Evolutionary conservation across 2,888 invertebrate species (phyloP), one percentile per base, ranked within the genome.

Genomic region (Cosmorhoe ocellata): DNA sequence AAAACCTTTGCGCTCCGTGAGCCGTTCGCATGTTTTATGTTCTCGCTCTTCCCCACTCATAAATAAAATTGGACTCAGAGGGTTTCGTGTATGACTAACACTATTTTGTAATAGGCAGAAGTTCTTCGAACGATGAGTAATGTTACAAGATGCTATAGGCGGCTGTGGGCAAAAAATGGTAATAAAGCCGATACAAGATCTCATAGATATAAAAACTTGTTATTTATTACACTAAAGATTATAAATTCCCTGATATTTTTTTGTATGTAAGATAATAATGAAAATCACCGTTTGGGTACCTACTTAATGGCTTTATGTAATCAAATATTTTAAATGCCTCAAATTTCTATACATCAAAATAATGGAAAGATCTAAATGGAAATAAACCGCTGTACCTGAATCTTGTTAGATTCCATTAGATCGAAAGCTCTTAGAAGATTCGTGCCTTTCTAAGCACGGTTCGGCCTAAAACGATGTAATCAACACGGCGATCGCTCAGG

Each of bases 21-120:
- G 67, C 64, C 60, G 68, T 75, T 76, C 74, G 74, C 71, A 73
- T 72, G 73, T 69, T 71, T 64, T 67, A 63, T 66, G 72, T 78
- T 81, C 79, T 66, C 67, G 66, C 71, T 68, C 69, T 71, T 70
- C 71, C 70, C 67, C 71, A 66, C 68, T 70, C 71, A 72, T 75
- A 78, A 69, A 72, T 74, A 70, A 64, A 69, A 52, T 64, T 66
- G 64, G 68, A 72, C 67, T 66, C 64, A 67, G 73, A 73, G 79
- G 84, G 81, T 84, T 77, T 84, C 82, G 81, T 71, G 73, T 71
- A 73, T 82, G 84, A 84, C 79, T 82, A 80, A 82, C 68, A 67
- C 66, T 64, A 71, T 83, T 81, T 81, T 79, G 70, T 68, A 66
- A 63, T 61, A 54, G 64, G 65, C 69, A n/a, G n/a, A n/a, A n/a